phyloP scores from a whole-genome alignment of 2,888 invertebrate species.

The Tricholauxania praeusta region DNA sequence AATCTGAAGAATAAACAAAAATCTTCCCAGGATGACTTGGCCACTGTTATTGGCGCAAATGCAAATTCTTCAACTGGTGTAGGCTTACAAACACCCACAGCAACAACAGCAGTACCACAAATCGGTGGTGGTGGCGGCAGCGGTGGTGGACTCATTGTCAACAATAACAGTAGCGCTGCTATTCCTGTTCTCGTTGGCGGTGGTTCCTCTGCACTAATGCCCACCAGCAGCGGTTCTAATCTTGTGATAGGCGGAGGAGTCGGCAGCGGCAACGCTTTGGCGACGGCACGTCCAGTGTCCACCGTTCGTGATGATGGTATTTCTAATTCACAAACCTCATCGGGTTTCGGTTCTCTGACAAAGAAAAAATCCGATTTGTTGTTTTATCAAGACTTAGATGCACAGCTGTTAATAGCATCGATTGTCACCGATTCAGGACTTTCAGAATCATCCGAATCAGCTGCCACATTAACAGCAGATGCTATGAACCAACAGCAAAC shows the following conservation, averaged over 20 bases:
- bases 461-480: constrained; percentile 58
- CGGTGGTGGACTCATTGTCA: constrained; percentile 33
- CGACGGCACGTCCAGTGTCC: constrained; percentile 61
- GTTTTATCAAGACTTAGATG: constrained; percentile 47
- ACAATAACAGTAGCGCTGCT: constrained; percentile 44
- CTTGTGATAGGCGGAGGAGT: constrained; percentile 33
- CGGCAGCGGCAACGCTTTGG: constrained; percentile 32
- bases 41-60: constrained; percentile 49
- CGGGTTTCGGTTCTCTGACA: constrained; percentile 88
- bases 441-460: constrained; percentile 67
- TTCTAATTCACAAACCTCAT: constrained; percentile 76
- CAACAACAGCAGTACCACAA: constrained; percentile 55
- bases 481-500: constrained; percentile 53
- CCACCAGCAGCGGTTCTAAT: constrained; percentile 42
- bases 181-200: constrained; percentile 54
- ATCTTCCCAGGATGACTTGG: constrained; percentile 67
- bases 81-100: constrained; percentile 63
- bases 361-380: constrained; percentile 71
- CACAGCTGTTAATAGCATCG: constrained; percentile 60
- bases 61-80: constrained; percentile 49
- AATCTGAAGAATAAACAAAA: constrained; percentile 73
- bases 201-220: constrained; percentile 51
- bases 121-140: constrained; percentile 47
- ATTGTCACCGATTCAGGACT: constrained; percentile 67
- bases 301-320: constrained; percentile 70